Conservation (phyloP, 2,888 invertebrate genomes). For the Volucella inflata region DNA sequence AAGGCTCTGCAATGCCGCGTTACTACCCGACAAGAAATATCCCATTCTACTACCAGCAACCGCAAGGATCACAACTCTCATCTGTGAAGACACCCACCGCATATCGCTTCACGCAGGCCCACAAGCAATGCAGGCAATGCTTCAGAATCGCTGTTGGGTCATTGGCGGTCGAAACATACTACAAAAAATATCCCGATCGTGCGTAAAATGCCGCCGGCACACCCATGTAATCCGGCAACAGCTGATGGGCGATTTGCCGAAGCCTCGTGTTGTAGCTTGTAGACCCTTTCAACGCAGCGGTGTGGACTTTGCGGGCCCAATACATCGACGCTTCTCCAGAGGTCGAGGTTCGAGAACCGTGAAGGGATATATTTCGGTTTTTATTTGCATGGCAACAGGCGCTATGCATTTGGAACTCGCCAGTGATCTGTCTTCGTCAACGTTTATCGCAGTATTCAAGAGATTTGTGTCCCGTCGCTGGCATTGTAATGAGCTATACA, state of each 20-base stretch:
- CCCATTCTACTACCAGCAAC: no score
- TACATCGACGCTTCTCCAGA: slow-evolving; percentile 33
- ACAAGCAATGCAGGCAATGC: slow-evolving; percentile 35
- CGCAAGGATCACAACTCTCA: no score
- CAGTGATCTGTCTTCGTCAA: no score
- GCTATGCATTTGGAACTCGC: no score
- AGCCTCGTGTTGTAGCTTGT: no score
- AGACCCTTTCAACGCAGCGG: slow-evolving; percentile 26
- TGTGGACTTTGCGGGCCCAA: slow-evolving; percentile 37
- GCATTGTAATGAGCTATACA: slow-evolving; percentile 18
- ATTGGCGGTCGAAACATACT: slow-evolving; percentile 26
- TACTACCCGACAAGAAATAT: no score
- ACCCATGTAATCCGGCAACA: background rate
- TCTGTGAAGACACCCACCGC: no score
- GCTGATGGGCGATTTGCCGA: slow-evolving; percentile 23
- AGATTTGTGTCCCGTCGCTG: slow-evolving; percentile 36
- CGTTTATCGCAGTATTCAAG: no score
- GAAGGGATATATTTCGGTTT: no score
- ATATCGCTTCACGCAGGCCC: slow-evolving; percentile 47
- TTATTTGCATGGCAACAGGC: no score
- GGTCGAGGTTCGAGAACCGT: slow-evolving; percentile 43
- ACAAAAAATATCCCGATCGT: slow-evolving; percentile 23
- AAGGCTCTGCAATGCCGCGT: no score
- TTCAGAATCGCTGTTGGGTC: slow-evolving; percentile 44
- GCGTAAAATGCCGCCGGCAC: slow-evolving; percentile 35